Conservation (phyloP, 2,888 invertebrate species). For the Cheilosia vernalis region DNA sequence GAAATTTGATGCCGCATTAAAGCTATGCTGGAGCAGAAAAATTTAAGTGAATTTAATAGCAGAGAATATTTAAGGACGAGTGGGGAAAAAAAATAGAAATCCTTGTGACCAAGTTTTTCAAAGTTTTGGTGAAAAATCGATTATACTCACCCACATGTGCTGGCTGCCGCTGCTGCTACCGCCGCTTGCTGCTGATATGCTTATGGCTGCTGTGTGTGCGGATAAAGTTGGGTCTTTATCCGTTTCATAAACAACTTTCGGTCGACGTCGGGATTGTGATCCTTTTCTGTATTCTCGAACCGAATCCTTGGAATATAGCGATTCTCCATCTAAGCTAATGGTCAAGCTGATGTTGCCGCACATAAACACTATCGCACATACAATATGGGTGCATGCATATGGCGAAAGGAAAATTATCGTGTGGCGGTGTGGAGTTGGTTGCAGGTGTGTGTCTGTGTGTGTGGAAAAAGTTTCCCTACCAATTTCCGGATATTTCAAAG, state of each 20-base stretch:
- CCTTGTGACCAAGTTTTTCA: conserved; percentile 67
- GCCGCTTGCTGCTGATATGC: conserved; percentile 1
- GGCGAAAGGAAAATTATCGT: conserved; percentile 66
- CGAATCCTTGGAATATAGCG: conserved; percentile 24
- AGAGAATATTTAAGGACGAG: conserved; percentile 53
- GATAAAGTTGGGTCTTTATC: conserved; percentile 74
- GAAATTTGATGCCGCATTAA: conserved; percentile 50
- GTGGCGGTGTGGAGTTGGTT: conserved; percentile 42
- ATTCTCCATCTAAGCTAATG: conserved; percentile 23
- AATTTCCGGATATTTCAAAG: conserved; percentile 65
- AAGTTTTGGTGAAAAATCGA: conserved; percentile 60
- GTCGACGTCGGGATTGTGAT: conserved; percentile 56
- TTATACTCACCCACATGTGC: conserved; percentile 35
- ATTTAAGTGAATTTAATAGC: conserved; percentile 64
- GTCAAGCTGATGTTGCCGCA: conserved; percentile 55
- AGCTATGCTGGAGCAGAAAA: conserved; percentile 28
- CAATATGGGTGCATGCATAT: conserved; percentile 24
- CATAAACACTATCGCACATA: conserved; percentile 9
- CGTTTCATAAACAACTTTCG: conserved; percentile 73
- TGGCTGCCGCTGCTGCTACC: neutral
- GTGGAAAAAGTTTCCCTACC: conserved; percentile 64
- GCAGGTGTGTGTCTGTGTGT: neutral
- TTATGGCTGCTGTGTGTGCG: conserved; percentile 24
- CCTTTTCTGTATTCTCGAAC: conserved; percentile 37
- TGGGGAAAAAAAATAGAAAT: conserved; percentile 5